phyloP scores from a whole-genome alignment of 2,797 vertebrate species.

The Buceros bicornis region DNA sequence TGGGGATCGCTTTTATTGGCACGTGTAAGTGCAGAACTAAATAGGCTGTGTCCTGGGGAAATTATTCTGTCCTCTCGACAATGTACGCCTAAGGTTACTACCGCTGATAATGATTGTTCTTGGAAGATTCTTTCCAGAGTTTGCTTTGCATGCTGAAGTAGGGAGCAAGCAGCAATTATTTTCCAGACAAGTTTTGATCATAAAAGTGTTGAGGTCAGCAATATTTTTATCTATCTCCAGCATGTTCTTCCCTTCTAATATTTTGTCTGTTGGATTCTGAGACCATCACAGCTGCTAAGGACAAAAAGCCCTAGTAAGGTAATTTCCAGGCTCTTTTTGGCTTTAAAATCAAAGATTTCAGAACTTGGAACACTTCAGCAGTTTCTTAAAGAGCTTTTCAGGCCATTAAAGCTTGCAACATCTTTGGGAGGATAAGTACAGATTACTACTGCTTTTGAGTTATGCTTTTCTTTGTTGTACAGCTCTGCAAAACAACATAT shows the following conservation, averaged over 20 bases:
- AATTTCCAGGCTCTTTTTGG: background rate
- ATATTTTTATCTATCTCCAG: background rate
- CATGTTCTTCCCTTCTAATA: background rate
- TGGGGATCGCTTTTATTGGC: background rate
- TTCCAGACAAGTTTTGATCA: background rate
- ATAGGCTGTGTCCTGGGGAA: accelerated
- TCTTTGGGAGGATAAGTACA: background rate
- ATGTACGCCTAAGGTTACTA: background rate
- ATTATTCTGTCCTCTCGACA: background rate
- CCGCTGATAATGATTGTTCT: background rate
- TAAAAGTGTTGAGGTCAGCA: background rate
- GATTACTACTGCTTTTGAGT: background rate
- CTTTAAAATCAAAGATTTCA: background rate
- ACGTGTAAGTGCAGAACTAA: background rate
- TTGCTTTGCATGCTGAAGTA: background rate
- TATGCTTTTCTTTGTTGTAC: background rate
- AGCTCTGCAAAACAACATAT: background rate
- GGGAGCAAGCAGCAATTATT: background rate
- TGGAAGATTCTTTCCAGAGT: background rate
- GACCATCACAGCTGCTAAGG: background rate
- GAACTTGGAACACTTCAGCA: background rate
- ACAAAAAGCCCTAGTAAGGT: background rate
- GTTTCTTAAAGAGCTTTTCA: background rate
- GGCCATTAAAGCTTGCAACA: background rate
- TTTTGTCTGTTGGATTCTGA: background rate